Percentiles rank a stretch among this genome's conserved stretches.
These are phyloP conservation scores for Rambutsinella grinnellia DNA, from an alignment of 2,888 invertebrate species.

Conservation along the genomic window DNA sequence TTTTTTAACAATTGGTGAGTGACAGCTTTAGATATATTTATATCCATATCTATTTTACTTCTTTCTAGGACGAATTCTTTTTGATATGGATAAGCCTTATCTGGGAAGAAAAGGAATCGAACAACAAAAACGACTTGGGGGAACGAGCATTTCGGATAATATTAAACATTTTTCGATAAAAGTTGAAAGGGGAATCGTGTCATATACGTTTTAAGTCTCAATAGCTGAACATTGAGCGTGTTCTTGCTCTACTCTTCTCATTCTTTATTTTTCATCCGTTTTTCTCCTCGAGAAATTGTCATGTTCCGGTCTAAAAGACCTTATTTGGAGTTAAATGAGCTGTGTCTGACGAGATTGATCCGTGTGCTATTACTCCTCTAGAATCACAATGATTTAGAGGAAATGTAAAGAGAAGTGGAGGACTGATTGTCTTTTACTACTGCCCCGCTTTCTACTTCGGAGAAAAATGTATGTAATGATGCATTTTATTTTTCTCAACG, in stretches of 20 bases:
- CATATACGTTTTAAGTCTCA: no score
- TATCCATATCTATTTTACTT: background rate
- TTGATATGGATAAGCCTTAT: background rate
- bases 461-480: slow-evolving; percentile 23
- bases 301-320: slow-evolving; percentile 54
- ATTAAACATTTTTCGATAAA: slow-evolving; percentile 28
- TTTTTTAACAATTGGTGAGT: background rate
- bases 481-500: slow-evolving; percentile 47
- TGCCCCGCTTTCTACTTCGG: background rate
- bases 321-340: slow-evolving; percentile 58
- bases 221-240: background rate
- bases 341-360: slow-evolving; percentile 57
- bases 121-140: slow-evolving; percentile 5
- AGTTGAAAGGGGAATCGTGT: slow-evolving; percentile 5
- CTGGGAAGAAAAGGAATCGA: background rate
- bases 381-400: no score
- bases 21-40: background rate
- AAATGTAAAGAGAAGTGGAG: background rate
- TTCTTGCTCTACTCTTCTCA: background rate
- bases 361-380: slow-evolving; percentile 9
- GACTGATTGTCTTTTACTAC: slow-evolving; percentile 26
- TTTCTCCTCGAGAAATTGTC: slow-evolving; percentile 18
- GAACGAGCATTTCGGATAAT: slow-evolving; percentile 9
- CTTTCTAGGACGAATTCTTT: background rate
- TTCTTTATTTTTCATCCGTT: background rate